phyloP scores from a whole-genome alignment of 2,888 invertebrate species.

The Melikaiella ostensackeni region DNA sequence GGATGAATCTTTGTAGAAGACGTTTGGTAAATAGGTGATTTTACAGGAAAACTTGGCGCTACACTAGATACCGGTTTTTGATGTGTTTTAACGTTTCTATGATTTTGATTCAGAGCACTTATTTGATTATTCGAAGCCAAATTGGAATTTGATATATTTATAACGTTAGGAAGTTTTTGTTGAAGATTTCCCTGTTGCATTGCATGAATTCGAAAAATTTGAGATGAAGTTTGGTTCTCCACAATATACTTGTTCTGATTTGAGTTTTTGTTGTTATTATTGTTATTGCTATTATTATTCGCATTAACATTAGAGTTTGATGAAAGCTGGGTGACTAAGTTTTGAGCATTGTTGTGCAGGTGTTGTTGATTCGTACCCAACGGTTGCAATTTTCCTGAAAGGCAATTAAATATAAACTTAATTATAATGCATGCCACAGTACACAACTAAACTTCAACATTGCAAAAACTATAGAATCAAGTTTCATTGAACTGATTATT shows the following conservation, averaged over 20 bases:
- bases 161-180: conserved; percentile 79
- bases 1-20: conserved; percentile 90
- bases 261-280: conserved; percentile 63
- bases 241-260: conserved; percentile 62
- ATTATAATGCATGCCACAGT: no score
- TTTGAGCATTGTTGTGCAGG: conserved; percentile 63
- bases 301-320: conserved; percentile 49
- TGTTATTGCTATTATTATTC: conserved; percentile 65
- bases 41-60: conserved; percentile 85
- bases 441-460: no score
- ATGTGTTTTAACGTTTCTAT: conserved; percentile 75
- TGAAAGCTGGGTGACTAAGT: conserved; percentile 54
- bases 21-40: conserved; percentile 87
- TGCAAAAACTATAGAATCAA: no score
- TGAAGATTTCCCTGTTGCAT: conserved; percentile 60
- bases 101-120: conserved; percentile 59
- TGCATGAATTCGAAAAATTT: conserved; percentile 60
- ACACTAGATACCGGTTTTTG: conserved; percentile 93
- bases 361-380: conserved; percentile 57
- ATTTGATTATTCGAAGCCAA: conserved; percentile 64
- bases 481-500: no score
- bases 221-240: conserved; percentile 60
- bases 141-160: conserved; percentile 76
- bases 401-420: neutral
- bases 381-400: conserved; percentile 64